Evolutionary conservation across 2,113 vertebrate genomes (phyloP), one percentile per base, ranked within the genome.

Genomic region (Perognathus longimembris): DNA sequence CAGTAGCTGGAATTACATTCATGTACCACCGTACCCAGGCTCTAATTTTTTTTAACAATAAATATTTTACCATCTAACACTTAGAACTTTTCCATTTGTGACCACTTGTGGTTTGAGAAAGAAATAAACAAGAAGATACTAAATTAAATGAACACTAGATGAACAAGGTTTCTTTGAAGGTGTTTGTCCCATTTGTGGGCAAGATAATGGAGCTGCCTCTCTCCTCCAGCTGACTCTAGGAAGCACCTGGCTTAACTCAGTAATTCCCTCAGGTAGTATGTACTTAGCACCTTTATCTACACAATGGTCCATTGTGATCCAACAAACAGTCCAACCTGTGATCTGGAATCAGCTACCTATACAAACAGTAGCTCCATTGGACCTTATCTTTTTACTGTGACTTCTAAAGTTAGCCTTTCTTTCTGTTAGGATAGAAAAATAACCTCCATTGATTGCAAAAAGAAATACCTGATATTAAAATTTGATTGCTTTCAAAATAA

Each of bases 361-460:
- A 82, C 54, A 88, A 94, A 95, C 87, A 95, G 92, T 22, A 42
- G 70, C 78, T 87, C 79, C 61, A 88, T 40, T 32, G 59, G 93
- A 78, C 66, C 84, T 95, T 95, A 89, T 95, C 95, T 96, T 93
- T 87, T 91, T 71, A 91, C 80, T 96, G 80, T 85, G 26, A 77
- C 74, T 91, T 63, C 38, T 81, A 59, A 97, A 95, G 96, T 95
- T 90, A 97, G 71, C 86, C 90, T 93, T 96, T 96, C 71, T 92
- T 94, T 96, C 89, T 91, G 45, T 75, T 93, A 80, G 67, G 74
- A 91, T 95, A 81, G 93, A 95, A 95, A 95, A 93, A 90, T 50
- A 76, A 73, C 85, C 91, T 92, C 83, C 64, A 84, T 70, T 87
- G 94, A 92, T 89, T 89, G 59, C 36, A 83, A 96, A 94, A 88